Base-by-base conservation (phyloP, 1,140 invertebrate genomes). In the Manduca sexta region DNA sequence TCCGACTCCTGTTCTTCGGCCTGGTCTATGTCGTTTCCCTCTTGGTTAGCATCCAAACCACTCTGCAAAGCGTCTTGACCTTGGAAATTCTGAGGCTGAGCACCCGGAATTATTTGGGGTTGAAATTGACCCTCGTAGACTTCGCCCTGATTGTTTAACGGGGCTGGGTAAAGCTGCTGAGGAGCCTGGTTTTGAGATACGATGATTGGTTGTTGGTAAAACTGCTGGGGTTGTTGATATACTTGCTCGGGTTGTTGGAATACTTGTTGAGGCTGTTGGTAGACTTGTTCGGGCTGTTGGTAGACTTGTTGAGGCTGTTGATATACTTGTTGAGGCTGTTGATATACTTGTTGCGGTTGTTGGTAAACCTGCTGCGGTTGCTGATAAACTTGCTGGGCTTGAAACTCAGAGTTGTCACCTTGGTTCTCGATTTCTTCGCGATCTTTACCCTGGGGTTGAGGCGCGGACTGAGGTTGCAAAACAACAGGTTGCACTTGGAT, bases 41-140 rank as follows among this genome's bases (percentile, higher is more conserved):
- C 63, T 41, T 75, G 73, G 46, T 78, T 73, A n/a, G 74, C 50
- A 49, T 84, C 70, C 5, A 83, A 38, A 15, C 79, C 81, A 45
- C 79, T 83, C 47, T 82, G 78, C 26, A 80, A 63, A 26, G 64
- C 62, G 49, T 72, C 73, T 38, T 78, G 78, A 1, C 60, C 62
- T 52, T 80, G 74, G 41, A 43, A 43, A 13, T 1, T 45, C 37
- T 63, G 60, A 7, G 52, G 41, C 14, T 60, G 55, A 6, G 50
- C 16, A 56, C 30, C 64, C 15, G 13, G 34, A 58, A 42, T 35
- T 60, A 17, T 3, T 7, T 45, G 13, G 16, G 37, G 15, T 21
- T 49, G 37, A 17, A 42, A 38, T 52, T 70, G 61, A 12, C 54
- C 51, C 53, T 71, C 59, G 29, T 56, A 29, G 6, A 26, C 17